These are phyloP conservation scores for Dorcus hopei DNA, from an alignment of 2,888 invertebrate genomes.

Conservation along the genomic window DNA sequence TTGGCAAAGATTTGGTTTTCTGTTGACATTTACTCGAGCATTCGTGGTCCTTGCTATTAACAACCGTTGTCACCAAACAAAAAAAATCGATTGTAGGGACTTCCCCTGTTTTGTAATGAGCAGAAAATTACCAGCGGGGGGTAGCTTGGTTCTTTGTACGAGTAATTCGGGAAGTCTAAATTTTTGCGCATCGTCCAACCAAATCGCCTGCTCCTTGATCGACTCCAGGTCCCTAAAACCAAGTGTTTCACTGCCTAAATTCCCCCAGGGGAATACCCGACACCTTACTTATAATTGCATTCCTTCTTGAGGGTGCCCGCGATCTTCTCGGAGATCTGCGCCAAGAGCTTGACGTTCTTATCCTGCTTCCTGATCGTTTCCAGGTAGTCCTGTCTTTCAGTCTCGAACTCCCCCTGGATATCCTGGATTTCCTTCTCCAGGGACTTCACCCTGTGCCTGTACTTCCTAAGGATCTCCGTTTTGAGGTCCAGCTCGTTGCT, in stretches of 20 bases:
- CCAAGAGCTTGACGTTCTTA: slow-evolving; percentile 63
- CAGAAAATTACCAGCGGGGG: slow-evolving; percentile 56
- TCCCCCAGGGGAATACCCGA: neutral
- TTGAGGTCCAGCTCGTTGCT: slow-evolving; percentile 74
- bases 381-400: slow-evolving; percentile 77
- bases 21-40: too few relatives aligned
- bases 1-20: too few relatives aligned
- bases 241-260: neutral
- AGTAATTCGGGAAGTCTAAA: slow-evolving; percentile 70
- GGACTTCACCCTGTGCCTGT: slow-evolving; percentile 62
- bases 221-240: slow-evolving; percentile 61
- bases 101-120: too few relatives aligned
- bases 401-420: slow-evolving; percentile 77
- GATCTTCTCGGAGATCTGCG: slow-evolving; percentile 64
- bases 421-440: slow-evolving; percentile 72
- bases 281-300: slow-evolving; percentile 64
- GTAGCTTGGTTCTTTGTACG: slow-evolving; percentile 64
- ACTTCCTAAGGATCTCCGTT: slow-evolving; percentile 63
- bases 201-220: slow-evolving; percentile 64
- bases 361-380: slow-evolving; percentile 77
- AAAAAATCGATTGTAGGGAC: too few relatives aligned
- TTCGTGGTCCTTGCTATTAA: too few relatives aligned
- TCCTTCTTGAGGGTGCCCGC: slow-evolving; percentile 68
- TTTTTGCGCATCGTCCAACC: slow-evolving; percentile 71
- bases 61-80: too few relatives aligned